Evolutionary conservation across 2,797 vertebrate genomes (phyloP).

Genomic region (Sebastes cheni): DNA sequence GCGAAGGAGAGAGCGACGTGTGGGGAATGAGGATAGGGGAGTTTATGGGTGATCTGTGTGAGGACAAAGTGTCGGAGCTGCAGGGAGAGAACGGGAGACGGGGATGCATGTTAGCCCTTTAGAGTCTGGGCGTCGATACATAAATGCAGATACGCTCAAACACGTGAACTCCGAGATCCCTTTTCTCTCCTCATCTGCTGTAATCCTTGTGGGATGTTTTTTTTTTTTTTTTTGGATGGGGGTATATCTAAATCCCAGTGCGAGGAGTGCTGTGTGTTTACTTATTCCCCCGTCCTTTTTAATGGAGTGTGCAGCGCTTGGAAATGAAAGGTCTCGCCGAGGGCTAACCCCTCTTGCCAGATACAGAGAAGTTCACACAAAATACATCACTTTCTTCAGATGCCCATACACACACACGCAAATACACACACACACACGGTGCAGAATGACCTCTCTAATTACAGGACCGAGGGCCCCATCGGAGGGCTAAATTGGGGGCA

Average conservation of each 20-base stretch:
- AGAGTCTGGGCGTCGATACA: constrained; percentile 22
- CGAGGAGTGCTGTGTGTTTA: constrained; percentile 77
- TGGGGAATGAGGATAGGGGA: constrained; percentile 59
- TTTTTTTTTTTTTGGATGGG: constrained; percentile 47
- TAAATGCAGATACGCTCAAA: constrained; percentile 33
- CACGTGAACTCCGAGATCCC: constrained; percentile 44
- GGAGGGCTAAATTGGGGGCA: constrained; percentile 39
- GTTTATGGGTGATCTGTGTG: constrained; percentile 37
- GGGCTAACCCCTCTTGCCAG: constrained; percentile 65
- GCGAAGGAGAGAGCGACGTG: constrained; percentile 54
- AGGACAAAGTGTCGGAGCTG: constrained; percentile 56
- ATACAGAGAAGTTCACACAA: constrained; percentile 62
- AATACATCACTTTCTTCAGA: constrained; percentile 56
- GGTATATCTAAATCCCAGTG: constrained; percentile 70
- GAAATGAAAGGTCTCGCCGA: constrained; percentile 82
- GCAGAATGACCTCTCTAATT: constrained; percentile 68
- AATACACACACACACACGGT: constrained; percentile 10
- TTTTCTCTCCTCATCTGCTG: constrained; percentile 45
- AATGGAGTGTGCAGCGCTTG: constrained; percentile 76
- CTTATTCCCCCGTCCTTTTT: constrained; percentile 77
- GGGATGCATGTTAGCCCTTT: constrained; percentile 27
- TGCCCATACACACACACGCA: constrained; percentile 9
- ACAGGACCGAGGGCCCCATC: constrained; percentile 35
- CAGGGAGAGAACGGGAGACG: constrained; percentile 31
- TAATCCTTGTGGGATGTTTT: constrained; percentile 65